phyloP scores from a whole-genome alignment of 2,888 invertebrate genomes.

The Cremastinae sp. region DNA sequence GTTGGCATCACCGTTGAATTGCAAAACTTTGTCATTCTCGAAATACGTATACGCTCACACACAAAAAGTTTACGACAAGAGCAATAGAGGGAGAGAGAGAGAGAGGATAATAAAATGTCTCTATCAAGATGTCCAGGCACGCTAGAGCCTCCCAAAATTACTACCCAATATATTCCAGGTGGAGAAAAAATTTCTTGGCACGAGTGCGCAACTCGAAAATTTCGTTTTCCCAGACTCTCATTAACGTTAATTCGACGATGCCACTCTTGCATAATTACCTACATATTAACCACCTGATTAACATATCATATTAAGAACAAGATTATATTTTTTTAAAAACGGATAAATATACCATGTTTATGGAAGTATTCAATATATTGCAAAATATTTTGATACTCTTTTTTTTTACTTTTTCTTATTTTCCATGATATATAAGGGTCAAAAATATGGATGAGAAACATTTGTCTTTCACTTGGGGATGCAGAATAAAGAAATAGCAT shows the following conservation, averaged over 20 bases:
- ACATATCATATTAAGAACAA: slow-evolving; percentile 6
- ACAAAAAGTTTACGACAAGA: not conserved
- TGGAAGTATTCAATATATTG: no score
- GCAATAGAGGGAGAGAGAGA: not conserved
- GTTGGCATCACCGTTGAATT: slow-evolving; percentile 21
- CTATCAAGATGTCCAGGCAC: slow-evolving; percentile 11
- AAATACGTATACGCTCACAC: no score
- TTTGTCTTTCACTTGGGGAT: no score
- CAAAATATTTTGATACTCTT: no score
- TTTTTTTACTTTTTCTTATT: no score
- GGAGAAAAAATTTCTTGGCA: slow-evolving; percentile 29
- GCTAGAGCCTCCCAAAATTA: no score
- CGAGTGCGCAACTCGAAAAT: slow-evolving; percentile 14
- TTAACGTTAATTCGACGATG: slow-evolving; percentile 16
- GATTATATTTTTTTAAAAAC: no score
- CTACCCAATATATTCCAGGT: slow-evolving; percentile 3
- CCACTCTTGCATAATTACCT: slow-evolving; percentile 26
- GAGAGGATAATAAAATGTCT: slow-evolving; percentile 25
- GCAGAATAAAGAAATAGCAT: slow-evolving; percentile 25
- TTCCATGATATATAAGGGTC: no score
- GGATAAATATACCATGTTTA: not conserved
- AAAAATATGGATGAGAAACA: no score
- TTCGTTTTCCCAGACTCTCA: slow-evolving; percentile 11
- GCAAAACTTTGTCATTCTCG: slow-evolving; percentile 46
- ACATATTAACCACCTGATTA: slow-evolving; percentile 38